Evolutionary conservation across 2,888 invertebrate species (phyloP).

Genomic region (Nephrotoma guestfalica): DNA sequence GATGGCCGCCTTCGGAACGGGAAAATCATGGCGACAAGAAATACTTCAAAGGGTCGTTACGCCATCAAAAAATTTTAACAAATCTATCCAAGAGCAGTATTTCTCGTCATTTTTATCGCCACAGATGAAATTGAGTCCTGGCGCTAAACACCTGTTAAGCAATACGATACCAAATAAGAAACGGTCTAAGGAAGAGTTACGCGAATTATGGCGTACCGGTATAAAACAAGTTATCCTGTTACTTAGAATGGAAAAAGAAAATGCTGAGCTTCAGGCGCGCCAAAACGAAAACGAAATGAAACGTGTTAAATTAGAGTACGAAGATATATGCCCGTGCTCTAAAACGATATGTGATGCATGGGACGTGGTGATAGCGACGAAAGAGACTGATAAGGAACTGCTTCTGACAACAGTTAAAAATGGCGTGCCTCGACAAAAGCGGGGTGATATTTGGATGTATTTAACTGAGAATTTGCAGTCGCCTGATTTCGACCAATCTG

Average conservation of each 20-base stretch:
- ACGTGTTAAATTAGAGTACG: conserved; percentile 81
- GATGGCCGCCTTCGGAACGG: background rate
- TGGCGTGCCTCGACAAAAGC: conserved; percentile 60
- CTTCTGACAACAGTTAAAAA: conserved; percentile 63
- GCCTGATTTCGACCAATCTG: conserved; percentile 40
- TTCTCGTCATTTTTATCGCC: background rate
- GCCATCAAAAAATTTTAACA: conserved; percentile 36
- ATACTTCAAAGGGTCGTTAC: conserved; percentile 67
- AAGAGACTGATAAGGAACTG: conserved; percentile 43
- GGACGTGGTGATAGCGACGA: conserved; percentile 49
- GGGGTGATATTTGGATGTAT: conserved; percentile 76
- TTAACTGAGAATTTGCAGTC: conserved; percentile 69
- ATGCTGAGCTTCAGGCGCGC: conserved; percentile 62
- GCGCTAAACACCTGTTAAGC: background rate
- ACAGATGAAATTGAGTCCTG: background rate
- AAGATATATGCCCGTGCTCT: conserved; percentile 62
- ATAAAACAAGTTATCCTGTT: conserved; percentile 87
- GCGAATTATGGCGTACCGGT: conserved; percentile 81
- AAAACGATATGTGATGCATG: conserved; percentile 44
- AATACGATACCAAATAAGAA: conserved; percentile 25
- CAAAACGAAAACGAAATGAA: conserved; percentile 85
- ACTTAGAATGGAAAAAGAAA: conserved; percentile 92
- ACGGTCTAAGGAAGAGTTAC: conserved; percentile 50
- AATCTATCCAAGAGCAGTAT: background rate
- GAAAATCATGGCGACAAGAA: conserved; percentile 61